These are phyloP conservation scores for Anguilla rostrata DNA, from an alignment of 2,113 vertebrate genomes.

Conservation along the genomic window DNA sequence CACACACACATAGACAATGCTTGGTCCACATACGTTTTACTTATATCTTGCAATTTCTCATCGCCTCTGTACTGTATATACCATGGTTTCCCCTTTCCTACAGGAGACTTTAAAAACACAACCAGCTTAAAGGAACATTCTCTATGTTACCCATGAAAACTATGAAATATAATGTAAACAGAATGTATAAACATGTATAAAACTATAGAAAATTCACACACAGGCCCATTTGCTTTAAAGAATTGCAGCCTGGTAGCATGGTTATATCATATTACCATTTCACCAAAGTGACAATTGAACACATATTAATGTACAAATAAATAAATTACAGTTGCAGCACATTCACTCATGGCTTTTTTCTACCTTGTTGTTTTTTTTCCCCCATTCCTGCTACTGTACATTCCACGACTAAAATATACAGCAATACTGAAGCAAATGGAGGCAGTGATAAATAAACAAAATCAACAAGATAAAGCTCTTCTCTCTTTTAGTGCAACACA, in stretches of 20 bases:
- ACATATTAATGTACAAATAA: neutral
- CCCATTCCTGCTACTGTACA: neutral
- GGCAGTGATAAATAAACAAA: neutral
- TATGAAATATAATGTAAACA: neutral
- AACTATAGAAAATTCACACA: neutral
- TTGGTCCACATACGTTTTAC: too few relatives aligned
- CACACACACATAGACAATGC: too few relatives aligned
- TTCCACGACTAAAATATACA: neutral
- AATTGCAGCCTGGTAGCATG: neutral
- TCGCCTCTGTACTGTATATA: neutral
- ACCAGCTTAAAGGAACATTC: neutral
- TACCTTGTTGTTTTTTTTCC: neutral
- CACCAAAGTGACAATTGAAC: neutral
- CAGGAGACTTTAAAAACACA: neutral
- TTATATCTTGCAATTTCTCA: too few relatives aligned
- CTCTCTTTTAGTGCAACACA: neutral
- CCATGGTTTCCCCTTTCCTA: neutral
- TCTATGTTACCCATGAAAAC: neutral
- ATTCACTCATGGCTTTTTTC: too few relatives aligned
- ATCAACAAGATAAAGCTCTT: neutral
- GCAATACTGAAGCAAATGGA: neutral
- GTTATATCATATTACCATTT: neutral
- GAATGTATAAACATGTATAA: neutral
- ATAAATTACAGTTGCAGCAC: too few relatives aligned
- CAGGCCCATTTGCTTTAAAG: neutral